phyloP scores from a whole-genome alignment of 92 coral and sea anemone species.

The Muricea muricata region DNA sequence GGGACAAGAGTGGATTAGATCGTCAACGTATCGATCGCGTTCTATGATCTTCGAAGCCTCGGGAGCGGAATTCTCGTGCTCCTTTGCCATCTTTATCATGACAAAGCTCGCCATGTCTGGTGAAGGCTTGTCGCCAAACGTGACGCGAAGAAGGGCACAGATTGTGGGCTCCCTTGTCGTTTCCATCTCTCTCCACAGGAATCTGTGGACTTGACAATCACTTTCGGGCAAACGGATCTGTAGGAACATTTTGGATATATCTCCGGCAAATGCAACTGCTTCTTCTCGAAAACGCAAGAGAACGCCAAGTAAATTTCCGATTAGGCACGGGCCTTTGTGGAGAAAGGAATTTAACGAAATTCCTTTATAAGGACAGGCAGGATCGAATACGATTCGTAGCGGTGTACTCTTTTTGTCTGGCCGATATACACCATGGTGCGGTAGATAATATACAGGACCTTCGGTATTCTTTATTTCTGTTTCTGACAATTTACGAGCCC shows the following conservation, averaged over 20 bases:
- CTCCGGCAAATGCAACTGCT: conserved; percentile 38
- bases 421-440: conserved; percentile 16
- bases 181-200: not conserved
- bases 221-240: conserved; percentile 50
- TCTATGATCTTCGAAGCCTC: not conserved
- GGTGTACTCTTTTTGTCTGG: conserved; percentile 53
- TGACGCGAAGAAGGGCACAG: conserved; percentile 23
- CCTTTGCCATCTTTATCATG: conserved; percentile 54
- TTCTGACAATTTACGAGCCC: conserved; percentile 35
- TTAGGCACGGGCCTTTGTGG: conserved; percentile 52
- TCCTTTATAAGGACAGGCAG: conserved; percentile 48
- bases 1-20: conserved; percentile 35
- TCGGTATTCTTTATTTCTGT: not conserved
- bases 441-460: conserved; percentile 58
- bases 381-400: conserved; percentile 49
- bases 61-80: not conserved
- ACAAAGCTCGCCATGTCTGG: conserved; percentile 53
- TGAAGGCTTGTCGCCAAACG: conserved; percentile 9
- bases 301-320: conserved; percentile 55
- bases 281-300: conserved; percentile 46
- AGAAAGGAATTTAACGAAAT: conserved; percentile 53
- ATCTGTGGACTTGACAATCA: conserved; percentile 38
- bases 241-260: conserved; percentile 53
- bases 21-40: conserved; percentile 44
- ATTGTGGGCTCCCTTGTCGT: not conserved